Percentiles rank a stretch among this genome's conserved stretches.
These are phyloP conservation scores for Belgica antarctica DNA, from an alignment of 2,888 invertebrate genomes.

Conservation along the genomic window DNA sequence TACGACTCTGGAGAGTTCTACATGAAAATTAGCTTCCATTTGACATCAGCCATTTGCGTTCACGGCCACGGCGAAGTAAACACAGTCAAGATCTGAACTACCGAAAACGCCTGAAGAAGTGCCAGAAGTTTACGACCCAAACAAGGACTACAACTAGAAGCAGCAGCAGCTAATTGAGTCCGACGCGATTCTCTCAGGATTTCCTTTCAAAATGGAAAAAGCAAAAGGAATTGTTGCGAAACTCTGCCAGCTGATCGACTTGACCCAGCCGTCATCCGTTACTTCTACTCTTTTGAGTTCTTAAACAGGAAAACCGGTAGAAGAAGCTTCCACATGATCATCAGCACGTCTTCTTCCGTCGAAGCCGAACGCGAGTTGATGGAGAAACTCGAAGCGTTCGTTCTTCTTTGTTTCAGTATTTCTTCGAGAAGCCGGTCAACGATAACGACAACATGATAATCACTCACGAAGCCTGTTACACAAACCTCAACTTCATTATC, in stretches of 20 bases:
- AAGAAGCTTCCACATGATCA: conserved; percentile 39
- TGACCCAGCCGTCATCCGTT: conserved; percentile 21
- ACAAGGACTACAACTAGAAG: conserved; percentile 31
- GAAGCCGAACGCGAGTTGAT: conserved; percentile 21
- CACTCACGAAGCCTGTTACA: conserved; percentile 18
- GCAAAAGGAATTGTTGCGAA: not conserved
- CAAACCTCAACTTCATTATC: conserved; percentile 34
- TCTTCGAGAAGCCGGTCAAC: conserved; percentile 36
- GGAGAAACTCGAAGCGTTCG: not conserved
- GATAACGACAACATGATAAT: conserved; percentile 34
- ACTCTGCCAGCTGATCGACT: conserved; percentile 26
- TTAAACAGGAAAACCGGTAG: not conserved
- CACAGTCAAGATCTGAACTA: too few relatives aligned
- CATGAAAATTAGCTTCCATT: conserved; percentile 67
- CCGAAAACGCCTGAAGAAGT: too few relatives aligned
- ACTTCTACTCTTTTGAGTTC: conserved; percentile 35
- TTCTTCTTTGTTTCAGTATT: conserved; percentile 34
- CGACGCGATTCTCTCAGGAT: conserved; percentile 22
- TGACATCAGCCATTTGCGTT: conserved; percentile 68
- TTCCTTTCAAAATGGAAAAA: conserved; percentile 37
- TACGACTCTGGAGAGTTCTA: conserved; percentile 76
- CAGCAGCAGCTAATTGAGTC: conserved; percentile 27
- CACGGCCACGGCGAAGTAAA: conserved; percentile 56
- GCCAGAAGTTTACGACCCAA: conserved; percentile 28
- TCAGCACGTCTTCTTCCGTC: not conserved